Evolutionary conservation across 2,888 invertebrate genomes (phyloP).

Genomic region (Euplagia quadripunctaria): DNA sequence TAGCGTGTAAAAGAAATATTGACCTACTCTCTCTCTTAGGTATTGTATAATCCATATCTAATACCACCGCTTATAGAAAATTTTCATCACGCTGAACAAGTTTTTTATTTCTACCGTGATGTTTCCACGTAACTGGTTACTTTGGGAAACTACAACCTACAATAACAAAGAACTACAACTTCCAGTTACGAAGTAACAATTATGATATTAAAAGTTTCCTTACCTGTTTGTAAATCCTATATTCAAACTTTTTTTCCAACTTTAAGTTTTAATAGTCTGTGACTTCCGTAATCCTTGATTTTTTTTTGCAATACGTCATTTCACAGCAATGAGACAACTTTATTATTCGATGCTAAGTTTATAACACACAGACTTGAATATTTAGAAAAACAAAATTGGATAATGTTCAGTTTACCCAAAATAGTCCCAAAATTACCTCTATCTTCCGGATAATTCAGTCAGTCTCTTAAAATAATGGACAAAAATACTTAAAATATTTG

Average conservation of each 20-base stretch:
- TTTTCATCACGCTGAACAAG: slow-evolving; percentile 9
- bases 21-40: slow-evolving; percentile 12
- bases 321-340: neutral
- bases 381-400: neutral
- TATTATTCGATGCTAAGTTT: neutral
- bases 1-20: slow-evolving; percentile 18
- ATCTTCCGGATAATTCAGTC: neutral
- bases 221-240: neutral
- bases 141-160: neutral
- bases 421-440: neutral
- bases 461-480: neutral
- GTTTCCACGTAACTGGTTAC: slow-evolving; percentile 1
- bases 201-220: neutral
- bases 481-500: neutral
- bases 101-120: slow-evolving; percentile 13
- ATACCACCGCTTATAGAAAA: slow-evolving; percentile 8
- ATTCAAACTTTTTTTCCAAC: neutral
- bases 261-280: neutral
- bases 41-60: slow-evolving; percentile 20
- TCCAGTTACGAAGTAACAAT: neutral
- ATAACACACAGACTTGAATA: neutral
- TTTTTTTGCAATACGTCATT: neutral
- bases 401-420: neutral
- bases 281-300: neutral
- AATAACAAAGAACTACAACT: neutral